These are phyloP conservation scores for Heliocidaris tuberculata DNA, from an alignment of 35 echinoderm and acorn worm genomes.

Conservation along the genomic window DNA sequence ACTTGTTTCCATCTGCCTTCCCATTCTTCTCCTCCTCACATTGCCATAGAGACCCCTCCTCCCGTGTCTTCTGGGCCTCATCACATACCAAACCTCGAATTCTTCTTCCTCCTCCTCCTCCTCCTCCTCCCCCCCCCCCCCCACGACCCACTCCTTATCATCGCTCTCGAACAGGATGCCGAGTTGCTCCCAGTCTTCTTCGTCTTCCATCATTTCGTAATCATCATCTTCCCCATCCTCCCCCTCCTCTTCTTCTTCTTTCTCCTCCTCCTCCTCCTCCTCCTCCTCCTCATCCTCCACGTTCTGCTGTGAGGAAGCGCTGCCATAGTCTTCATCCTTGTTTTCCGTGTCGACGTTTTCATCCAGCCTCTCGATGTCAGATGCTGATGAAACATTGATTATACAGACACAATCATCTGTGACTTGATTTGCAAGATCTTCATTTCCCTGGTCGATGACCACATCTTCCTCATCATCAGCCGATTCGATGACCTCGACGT, in stretches of 20 bases:
- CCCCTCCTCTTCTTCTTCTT: background rate
- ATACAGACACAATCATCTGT: background rate
- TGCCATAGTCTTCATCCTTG: background rate
- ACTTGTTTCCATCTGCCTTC: background rate
- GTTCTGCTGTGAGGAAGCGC: background rate
- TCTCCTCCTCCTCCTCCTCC: background rate
- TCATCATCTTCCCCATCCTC: background rate
- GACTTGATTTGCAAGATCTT: background rate
- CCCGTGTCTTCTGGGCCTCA: background rate
- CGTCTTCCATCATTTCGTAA: too few species aligned
- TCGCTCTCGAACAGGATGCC: background rate
- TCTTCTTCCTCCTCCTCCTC: background rate
- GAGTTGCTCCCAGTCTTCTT: background rate
- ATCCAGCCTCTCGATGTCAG: background rate
- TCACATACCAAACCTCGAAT: background rate
- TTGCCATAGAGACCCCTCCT: background rate
- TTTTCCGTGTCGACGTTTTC: background rate
- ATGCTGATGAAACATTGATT: background rate
- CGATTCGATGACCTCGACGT: background rate
- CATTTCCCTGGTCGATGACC: background rate
- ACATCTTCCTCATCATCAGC: background rate
- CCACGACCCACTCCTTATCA: background rate
- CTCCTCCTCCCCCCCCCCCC: background rate
- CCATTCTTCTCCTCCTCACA: background rate
- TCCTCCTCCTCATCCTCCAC: background rate